A percentile compares a stretch with the other conserved stretches of the same genome.
phyloP scores from a whole-genome alignment of 2,888 invertebrate species.

The Tuberolachnus salignus region DNA sequence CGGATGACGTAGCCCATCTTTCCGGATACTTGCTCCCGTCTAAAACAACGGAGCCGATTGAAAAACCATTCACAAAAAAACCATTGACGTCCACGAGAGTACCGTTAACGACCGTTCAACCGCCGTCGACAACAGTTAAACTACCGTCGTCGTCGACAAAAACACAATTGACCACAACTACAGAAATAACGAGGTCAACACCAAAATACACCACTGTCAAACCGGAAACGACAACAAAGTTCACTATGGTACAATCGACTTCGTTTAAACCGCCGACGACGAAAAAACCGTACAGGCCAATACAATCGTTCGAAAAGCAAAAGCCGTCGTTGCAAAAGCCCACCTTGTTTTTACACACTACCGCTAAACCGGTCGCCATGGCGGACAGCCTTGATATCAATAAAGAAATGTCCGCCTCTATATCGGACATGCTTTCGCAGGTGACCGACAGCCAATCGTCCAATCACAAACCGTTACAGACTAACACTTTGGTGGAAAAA shows the following conservation, averaged over 20 bases:
- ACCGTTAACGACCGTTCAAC: constrained; percentile 38
- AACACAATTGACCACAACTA: constrained; percentile 20
- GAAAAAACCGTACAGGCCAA: constrained; percentile 39
- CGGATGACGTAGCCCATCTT: constrained; percentile 64
- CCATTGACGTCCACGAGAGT: constrained; percentile 42
- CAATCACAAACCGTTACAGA: constrained; percentile 42
- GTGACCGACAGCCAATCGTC: constrained; percentile 57
- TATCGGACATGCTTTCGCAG: constrained; percentile 59
- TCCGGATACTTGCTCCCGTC: constrained; percentile 45
- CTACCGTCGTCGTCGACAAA: constrained; percentile 27
- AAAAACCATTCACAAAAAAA: not conserved
- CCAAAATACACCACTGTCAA: constrained; percentile 19
- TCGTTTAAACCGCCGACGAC: not conserved
- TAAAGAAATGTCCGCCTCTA: constrained; percentile 59
- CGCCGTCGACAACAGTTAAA: constrained; percentile 30
- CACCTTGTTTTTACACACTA: not conserved
- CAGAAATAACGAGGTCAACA: constrained; percentile 21
- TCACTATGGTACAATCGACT: not conserved
- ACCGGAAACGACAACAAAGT: constrained; percentile 25
- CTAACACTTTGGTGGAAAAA: constrained; percentile 42
- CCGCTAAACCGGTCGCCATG: not conserved
- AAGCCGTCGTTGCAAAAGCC: constrained; percentile 37
- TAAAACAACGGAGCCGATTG: not conserved
- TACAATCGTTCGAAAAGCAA: constrained; percentile 42
- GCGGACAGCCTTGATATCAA: constrained; percentile 46